Conservation (phyloP, 2,113 vertebrate species). For the Saccopteryx bilineata region DNA sequence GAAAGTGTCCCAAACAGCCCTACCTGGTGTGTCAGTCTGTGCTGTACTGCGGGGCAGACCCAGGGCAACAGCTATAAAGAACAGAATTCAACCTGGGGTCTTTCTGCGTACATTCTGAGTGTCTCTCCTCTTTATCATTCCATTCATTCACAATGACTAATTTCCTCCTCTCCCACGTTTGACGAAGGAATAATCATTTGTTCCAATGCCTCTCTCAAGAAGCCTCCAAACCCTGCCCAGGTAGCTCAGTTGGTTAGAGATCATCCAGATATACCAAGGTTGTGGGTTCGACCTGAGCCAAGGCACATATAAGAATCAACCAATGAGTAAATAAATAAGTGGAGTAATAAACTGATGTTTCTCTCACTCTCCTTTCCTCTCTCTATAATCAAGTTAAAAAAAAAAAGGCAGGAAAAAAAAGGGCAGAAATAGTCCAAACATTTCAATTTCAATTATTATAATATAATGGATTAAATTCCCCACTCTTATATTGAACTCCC, state of each 20-base stretch:
- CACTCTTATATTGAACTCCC: neutral
- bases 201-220: neutral
- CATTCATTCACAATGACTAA: neutral
- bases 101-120: neutral
- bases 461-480: neutral
- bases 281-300: neutral
- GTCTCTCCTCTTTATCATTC: neutral
- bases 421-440: neutral
- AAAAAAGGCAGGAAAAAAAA: neutral
- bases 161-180: neutral
- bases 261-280: neutral
- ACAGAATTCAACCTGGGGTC: neutral
- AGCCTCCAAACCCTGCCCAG: neutral
- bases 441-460: conserved; percentile 31
- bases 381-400: neutral
- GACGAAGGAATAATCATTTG: neutral
- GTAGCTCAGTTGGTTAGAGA: no score
- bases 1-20: neutral
- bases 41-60: neutral
- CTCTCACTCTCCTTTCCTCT: neutral
- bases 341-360: neutral
- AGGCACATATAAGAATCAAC: no score
- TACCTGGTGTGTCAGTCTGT: no score
- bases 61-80: neutral
- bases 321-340: no score